Base-by-base conservation (phyloP, 2,888 invertebrate species). In the Xanthorhoe designata region DNA sequence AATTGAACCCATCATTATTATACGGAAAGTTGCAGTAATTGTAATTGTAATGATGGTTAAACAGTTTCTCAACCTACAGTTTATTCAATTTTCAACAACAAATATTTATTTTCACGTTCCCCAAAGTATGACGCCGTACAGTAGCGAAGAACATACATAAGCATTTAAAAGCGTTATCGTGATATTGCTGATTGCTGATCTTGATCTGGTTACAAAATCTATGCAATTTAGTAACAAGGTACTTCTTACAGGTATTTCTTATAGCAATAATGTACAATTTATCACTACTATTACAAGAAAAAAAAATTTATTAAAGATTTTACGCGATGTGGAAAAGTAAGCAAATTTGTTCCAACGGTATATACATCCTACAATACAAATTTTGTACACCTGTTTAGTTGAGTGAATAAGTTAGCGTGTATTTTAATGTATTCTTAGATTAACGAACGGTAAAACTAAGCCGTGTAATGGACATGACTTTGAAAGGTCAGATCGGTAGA, bases 401-500 rank as follows among this genome's bases (percentile, higher is more conserved):
- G 4, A 15, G 7, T 2, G 8, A 47, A 24, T 29, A 17, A 19
- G n/a, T 17, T 58, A 19, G 35, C 49, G 35, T 50, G 18, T 10
- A 29, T 57, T 32, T 50, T 35, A 58, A 35, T 58, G 13, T 35
- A 35, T 49, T 62, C 55, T 62, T 9, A 38, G 38, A 50, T 42
- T 55, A 47, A 51, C 56, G 45, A 51, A 62, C 54, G 50, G 66
- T 66, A 66, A 62, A 61, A 61, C 65, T 57, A 66, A 61, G 42
- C 38, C 53, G 58, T 35, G 50, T 58, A 61, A 66, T 58, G 53
- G 45, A 24, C 59, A 32, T 69, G 72, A 69, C 73, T 71, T 73
- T 73, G 73, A 68, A 66, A 71, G 73, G 73, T 73, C 68, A 72
- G 67, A 67, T 67, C 59, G 54, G 47, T 13, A 35, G 67, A 64